These are phyloP conservation scores for Dendrolimus houi DNA, from an alignment of 2,888 invertebrate genomes.

Conservation along the genomic window DNA sequence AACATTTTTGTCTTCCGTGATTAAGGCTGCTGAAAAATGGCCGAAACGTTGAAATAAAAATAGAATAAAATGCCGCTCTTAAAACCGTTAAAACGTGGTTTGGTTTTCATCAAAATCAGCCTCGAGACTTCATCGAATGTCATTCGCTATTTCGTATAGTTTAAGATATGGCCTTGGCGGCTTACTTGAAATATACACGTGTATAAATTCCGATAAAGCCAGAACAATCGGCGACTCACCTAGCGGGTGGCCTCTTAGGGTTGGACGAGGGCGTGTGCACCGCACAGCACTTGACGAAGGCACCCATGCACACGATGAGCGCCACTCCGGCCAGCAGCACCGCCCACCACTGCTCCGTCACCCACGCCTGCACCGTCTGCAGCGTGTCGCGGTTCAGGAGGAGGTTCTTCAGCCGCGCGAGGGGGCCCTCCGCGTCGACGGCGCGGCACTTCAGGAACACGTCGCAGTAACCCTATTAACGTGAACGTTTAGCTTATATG, in stretches of 20 bases:
- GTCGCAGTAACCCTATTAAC: slow-evolving; percentile 94
- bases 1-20: too few species aligned
- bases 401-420: slow-evolving; percentile 96
- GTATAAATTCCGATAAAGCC: background rate
- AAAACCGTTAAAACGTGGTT: too few species aligned
- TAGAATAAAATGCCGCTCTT: too few species aligned
- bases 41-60: too few species aligned
- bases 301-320: slow-evolving; percentile 96
- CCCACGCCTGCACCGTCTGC: slow-evolving; percentile 92
- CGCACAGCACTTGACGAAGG: slow-evolving; percentile 99
- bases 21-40: too few species aligned
- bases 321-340: slow-evolving; percentile 94
- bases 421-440: slow-evolving; percentile 98
- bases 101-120: too few species aligned
- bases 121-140: too few species aligned
- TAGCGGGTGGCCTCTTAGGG: slow-evolving; percentile 96
- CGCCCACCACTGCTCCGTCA: slow-evolving; percentile 96
- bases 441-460: slow-evolving; percentile 99
- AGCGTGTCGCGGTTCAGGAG: slow-evolving; percentile 94
- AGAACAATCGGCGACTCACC: slow-evolving; percentile 44
- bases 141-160: too few species aligned
- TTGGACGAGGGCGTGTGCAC: slow-evolving; percentile 99
- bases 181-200: background rate
- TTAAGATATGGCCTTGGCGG: too few species aligned
- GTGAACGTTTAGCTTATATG: too few species aligned